These are phyloP conservation scores for Equus quagga DNA, from an alignment of 2,113 vertebrate species.

Conservation along the genomic window DNA sequence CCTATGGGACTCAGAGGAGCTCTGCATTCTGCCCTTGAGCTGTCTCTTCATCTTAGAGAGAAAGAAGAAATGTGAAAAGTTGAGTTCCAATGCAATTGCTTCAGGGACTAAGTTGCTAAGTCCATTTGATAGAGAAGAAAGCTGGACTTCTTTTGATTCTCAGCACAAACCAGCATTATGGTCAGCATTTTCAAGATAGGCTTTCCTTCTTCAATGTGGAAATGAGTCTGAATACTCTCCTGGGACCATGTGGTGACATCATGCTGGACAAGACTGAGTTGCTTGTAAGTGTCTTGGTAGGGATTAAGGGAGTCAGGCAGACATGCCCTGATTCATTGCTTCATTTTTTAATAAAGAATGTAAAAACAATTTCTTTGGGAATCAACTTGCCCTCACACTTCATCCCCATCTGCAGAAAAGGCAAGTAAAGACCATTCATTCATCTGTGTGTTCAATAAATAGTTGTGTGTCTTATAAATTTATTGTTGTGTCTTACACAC, in stretches of 20 bases:
- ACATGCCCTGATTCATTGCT: background rate
- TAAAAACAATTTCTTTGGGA: conserved; percentile 27
- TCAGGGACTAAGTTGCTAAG: background rate
- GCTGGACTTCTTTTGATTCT: background rate
- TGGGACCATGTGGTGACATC: background rate
- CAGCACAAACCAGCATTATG: background rate
- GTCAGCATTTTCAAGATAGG: background rate
- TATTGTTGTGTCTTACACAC: background rate
- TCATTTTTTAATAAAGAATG: conserved; percentile 2
- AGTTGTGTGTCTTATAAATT: background rate
- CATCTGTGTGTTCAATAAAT: background rate
- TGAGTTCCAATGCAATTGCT: background rate
- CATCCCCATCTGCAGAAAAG: background rate
- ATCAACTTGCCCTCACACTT: background rate
- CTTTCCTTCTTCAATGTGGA: background rate
- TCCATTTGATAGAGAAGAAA: background rate
- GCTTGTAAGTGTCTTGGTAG: background rate
- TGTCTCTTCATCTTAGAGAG: background rate
- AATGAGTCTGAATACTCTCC: background rate
- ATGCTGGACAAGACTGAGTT: background rate
- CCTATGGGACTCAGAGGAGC: background rate
- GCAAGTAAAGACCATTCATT: background rate
- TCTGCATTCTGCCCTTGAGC: background rate
- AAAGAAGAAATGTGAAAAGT: background rate
- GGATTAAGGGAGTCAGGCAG: background rate